Conservation (phyloP, 2,888 invertebrate species). For the Adelognathus sp. region DNA sequence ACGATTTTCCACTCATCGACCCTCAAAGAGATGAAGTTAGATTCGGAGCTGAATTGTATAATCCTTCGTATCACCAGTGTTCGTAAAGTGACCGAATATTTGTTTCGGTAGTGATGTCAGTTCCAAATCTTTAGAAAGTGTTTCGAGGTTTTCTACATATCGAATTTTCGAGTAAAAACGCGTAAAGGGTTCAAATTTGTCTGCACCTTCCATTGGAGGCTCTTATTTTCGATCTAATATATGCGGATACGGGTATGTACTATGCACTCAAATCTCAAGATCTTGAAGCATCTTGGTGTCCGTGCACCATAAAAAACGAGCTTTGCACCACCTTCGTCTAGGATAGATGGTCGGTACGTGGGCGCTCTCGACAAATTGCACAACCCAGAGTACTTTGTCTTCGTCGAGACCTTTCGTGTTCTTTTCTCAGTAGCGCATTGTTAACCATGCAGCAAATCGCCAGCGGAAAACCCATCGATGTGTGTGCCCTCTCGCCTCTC, state of each 20-base stretch:
- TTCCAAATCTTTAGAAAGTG: background rate
- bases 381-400: slow-evolving; percentile 38
- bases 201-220: background rate
- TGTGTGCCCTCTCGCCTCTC: background rate
- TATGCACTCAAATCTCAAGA: background rate
- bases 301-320: background rate
- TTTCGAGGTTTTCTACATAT: background rate
- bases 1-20: no score
- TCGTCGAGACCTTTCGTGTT: slow-evolving; percentile 5
- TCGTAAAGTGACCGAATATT: no score
- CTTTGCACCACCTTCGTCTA: background rate
- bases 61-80: no score
- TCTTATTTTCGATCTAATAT: background rate
- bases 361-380: slow-evolving; percentile 43
- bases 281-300: background rate
- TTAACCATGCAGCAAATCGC: slow-evolving; percentile 21
- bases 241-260: no score
- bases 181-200: background rate
- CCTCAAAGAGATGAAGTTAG: no score
- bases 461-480: background rate
- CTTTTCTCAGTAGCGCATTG: slow-evolving; percentile 5
- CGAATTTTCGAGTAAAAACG: no score
- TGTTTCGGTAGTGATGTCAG: background rate
- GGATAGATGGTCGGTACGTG: slow-evolving; percentile 42
- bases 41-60: no score